Conservation (phyloP, 2,113 vertebrate species). For the Takifugu bimaculatus region DNA sequence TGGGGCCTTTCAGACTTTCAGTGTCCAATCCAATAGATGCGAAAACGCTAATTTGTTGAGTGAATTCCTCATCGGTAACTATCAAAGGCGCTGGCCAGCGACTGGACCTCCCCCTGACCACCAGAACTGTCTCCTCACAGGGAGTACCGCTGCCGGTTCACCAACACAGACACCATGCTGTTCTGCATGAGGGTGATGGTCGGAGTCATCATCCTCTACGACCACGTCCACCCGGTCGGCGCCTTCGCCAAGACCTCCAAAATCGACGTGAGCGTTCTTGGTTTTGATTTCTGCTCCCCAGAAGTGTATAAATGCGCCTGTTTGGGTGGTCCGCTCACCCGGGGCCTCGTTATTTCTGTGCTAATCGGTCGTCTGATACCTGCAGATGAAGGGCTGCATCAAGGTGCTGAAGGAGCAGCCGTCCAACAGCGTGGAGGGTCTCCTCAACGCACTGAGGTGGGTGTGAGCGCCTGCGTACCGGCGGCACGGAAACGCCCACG, state of each 20-base stretch:
- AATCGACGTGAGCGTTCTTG: slow-evolving; percentile 81
- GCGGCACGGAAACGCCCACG: not conserved
- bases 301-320: too few relatives aligned
- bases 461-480: not conserved
- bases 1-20: not conserved
- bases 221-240: slow-evolving; percentile 91
- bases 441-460: slow-evolving; percentile 90
- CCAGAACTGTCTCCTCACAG: slow-evolving; percentile 49
- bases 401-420: slow-evolving; percentile 93
- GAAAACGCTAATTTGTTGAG: not conserved
- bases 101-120: not conserved
- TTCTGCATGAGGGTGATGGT: slow-evolving; percentile 97
- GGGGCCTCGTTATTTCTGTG: slow-evolving; percentile 39
- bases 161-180: slow-evolving; percentile 90
- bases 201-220: slow-evolving; percentile 91
- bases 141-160: slow-evolving; percentile 90
- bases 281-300: not conserved
- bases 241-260: slow-evolving; percentile 93
- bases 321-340: not conserved
- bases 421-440: slow-evolving; percentile 89
- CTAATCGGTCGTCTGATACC: not conserved
- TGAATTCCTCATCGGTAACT: slow-evolving; percentile 1
- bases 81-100: not conserved
- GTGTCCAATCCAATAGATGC: slow-evolving; percentile 11
- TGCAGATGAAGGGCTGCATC: slow-evolving; percentile 94